A percentile compares a stretch with the other conserved stretches of the same genome.
Conservation (phyloP, 2,797 vertebrate species). For the Lycodopsis pacificus region DNA sequence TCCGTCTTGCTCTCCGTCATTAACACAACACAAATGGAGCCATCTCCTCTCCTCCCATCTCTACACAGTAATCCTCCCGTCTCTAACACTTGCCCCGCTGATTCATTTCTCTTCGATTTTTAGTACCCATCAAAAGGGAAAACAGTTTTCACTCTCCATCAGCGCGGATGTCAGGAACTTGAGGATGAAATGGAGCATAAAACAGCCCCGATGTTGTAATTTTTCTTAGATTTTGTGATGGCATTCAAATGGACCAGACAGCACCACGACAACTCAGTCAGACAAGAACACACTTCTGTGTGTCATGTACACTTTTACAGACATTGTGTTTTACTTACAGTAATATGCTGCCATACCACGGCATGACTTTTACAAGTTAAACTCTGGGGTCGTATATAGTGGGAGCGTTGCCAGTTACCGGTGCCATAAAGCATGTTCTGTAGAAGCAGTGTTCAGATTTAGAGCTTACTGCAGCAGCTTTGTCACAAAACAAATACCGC, state of each 20-base stretch:
- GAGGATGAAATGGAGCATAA: constrained; percentile 1
- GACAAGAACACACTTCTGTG: not conserved
- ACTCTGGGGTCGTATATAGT: constrained; percentile 39
- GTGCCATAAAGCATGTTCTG: constrained; percentile 38
- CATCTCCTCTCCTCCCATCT: constrained; percentile 50
- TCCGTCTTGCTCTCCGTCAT: constrained; percentile 60
- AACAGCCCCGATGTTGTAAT: constrained; percentile 5
- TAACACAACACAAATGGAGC: constrained; percentile 71
- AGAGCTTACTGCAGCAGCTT: constrained; percentile 10
- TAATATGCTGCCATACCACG: constrained; percentile 38
- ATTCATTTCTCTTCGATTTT: constrained; percentile 47
- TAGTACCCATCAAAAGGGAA: constrained; percentile 6
- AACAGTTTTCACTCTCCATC: constrained; percentile 32
- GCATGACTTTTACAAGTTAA: constrained; percentile 37
- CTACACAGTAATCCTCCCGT: constrained; percentile 48
- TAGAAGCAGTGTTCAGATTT: constrained; percentile 13
- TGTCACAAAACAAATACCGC: constrained; percentile 20
- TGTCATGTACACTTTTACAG: constrained; percentile 22
- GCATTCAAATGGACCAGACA: constrained; percentile 13
- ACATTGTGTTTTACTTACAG: constrained; percentile 38
- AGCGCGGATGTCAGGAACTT: constrained; percentile 14
- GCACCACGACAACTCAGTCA: not conserved
- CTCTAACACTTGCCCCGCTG: constrained; percentile 16
- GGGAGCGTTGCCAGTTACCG: constrained; percentile 30
- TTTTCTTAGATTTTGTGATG: not conserved